Base-by-base conservation (phyloP, 23 tunicate genomes). In the Halocynthia roretzi region DNA sequence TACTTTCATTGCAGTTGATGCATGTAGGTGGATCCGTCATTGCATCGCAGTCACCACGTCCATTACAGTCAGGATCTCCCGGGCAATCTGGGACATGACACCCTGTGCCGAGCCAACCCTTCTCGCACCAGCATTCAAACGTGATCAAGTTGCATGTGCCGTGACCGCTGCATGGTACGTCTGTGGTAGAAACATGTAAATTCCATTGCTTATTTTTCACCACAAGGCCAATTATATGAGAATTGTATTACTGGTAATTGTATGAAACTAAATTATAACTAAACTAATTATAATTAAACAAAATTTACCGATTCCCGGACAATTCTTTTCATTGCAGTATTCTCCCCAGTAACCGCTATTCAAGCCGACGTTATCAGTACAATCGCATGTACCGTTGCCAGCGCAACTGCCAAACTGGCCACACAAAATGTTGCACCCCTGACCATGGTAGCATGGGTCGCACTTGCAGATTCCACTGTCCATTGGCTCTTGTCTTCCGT, bases 71-170 rank as follows among this genome's bases (percentile, higher is more conserved):
- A 53, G 51, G 68, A 15, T 76, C 80, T 12, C 80, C 80, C 31
- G 80, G 80, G 31, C 80, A 76, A 17, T 76, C 80, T 8, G 80
- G 80, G 11, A 56, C 31, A 50, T 76, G 80, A 19, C 80, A 76
- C 8, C 80, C 80, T 2, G 40, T 52, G 44, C 80, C 80, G 0
- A n/a, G 60, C 80, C 80, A 76, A 15, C 80, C 80, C 50, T 17
- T 52, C 11, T 76, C 57, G 31, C 80, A 76, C 80, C 80, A 76
- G 61, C 80, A 76, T 68, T 56, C 65, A 51, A 76, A 18, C n/a
- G 60, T 76, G 67, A 76, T 54, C 15, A 76, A 68, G 68, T 76
- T 76, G 23, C 80, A 76, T 56, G 56, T 56, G n/a, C 80, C 80
- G n/a, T 76, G 40, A 52, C 19, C 57, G 61, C 80, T 76, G 80